Evolutionary conservation across 1,140 invertebrate genomes (phyloP).

Genomic region (Reticulitermes speratus): DNA sequence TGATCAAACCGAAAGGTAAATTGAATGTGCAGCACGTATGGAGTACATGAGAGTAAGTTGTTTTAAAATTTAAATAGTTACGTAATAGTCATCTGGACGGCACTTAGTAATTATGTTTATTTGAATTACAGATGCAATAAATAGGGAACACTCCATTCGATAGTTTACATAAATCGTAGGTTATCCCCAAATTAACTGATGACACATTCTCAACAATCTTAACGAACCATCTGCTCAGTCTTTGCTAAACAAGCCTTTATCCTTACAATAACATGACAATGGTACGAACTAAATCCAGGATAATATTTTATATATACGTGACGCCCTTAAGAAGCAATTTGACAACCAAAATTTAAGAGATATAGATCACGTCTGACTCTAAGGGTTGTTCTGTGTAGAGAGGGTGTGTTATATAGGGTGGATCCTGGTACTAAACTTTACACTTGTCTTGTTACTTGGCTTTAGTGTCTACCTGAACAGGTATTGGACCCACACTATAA

Average conservation of each 20-base stretch:
- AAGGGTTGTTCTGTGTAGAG: background rate
- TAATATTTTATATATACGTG: background rate
- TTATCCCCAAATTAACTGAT: background rate
- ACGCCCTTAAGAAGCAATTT: background rate
- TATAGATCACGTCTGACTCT: background rate
- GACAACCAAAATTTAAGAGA: slow-evolving; percentile 2
- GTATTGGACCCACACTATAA: background rate
- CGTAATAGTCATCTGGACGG: background rate
- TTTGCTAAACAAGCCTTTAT: slow-evolving; percentile 6
- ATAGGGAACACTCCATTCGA: background rate
- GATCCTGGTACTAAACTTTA: slow-evolving; percentile 11
- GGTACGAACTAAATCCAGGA: background rate
- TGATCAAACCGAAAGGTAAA: no score
- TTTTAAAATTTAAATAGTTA: no score
- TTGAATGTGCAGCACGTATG: no score
- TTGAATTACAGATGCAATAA: background rate
- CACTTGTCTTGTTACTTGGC: slow-evolving; percentile 1
- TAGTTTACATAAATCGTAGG: background rate
- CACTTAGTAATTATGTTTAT: background rate
- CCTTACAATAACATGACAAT: background rate
- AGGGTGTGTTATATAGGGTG: background rate
- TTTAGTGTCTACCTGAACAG: background rate
- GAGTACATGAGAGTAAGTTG: no score
- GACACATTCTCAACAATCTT: background rate
- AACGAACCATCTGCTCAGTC: background rate